phyloP scores from a whole-genome alignment of 2,888 invertebrate species.

The Tipula unca region DNA sequence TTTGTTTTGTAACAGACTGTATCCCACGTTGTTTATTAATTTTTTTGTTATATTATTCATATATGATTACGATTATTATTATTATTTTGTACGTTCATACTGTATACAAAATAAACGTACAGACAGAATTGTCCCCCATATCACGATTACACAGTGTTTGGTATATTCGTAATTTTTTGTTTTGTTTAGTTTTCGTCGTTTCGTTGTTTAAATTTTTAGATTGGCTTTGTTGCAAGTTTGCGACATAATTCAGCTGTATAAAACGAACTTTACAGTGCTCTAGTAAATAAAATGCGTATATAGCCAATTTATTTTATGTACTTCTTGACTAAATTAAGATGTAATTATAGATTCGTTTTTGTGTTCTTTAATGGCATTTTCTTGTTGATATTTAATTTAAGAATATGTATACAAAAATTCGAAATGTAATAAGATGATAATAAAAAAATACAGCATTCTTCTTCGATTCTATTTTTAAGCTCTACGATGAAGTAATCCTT shows the following conservation, averaged over 20 bases:
- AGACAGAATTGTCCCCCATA: neutral
- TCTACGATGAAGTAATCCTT: neutral
- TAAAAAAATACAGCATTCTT: neutral
- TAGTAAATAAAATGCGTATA: neutral
- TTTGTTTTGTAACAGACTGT: neutral
- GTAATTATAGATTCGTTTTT: neutral
- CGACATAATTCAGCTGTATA: neutral
- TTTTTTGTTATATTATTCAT: neutral
- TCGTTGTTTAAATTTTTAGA: neutral
- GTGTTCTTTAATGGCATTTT: neutral
- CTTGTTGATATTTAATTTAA: neutral
- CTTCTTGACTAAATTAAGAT: neutral
- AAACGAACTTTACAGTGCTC: neutral
- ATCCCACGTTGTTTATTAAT: neutral
- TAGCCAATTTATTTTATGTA: neutral
- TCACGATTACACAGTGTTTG: neutral
- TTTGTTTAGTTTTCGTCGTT: neutral
- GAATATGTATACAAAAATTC: neutral
- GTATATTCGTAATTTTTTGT: neutral
- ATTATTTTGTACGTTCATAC: neutral
- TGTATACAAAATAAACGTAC: neutral
- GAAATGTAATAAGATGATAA: neutral
- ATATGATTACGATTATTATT: neutral
- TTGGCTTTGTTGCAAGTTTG: neutral
- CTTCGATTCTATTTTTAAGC: neutral